Percentiles rank a stretch among this genome's conserved stretches.
Evolutionary conservation across 2,113 vertebrate genomes (phyloP).

Genomic region (Herpailurus yagouaroundi): DNA sequence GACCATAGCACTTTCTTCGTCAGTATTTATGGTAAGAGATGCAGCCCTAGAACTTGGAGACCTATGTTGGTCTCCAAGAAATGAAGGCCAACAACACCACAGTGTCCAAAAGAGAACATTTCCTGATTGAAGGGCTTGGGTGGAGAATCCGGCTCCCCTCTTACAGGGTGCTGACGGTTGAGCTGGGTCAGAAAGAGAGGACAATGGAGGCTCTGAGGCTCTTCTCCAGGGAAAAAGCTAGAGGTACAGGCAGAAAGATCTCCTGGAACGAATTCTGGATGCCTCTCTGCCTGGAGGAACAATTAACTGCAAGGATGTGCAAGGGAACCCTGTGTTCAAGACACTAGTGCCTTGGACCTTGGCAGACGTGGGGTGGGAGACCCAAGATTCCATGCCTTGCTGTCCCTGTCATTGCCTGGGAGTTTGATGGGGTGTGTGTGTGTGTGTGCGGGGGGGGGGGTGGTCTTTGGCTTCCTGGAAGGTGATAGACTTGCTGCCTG

Average conservation of each 20-base stretch:
- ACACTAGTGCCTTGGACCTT: not conserved
- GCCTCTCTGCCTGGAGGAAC: not conserved
- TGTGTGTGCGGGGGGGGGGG: not conserved
- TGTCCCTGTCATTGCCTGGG: not conserved
- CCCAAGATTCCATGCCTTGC: not conserved
- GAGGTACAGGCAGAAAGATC: no score
- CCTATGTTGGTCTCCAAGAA: not conserved
- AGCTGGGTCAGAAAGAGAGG: not conserved
- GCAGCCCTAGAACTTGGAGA: not conserved
- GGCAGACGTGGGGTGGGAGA: not conserved
- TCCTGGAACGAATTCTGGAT: not conserved
- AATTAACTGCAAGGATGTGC: not conserved
- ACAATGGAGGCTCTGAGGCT: not conserved
- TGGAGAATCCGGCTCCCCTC: accelerated
- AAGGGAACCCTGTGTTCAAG: not conserved
- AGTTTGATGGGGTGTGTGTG: not conserved
- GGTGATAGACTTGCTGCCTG: not conserved
- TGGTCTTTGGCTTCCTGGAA: not conserved
- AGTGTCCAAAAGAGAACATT: not conserved
- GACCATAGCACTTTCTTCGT: no score
- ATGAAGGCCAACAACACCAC: not conserved
- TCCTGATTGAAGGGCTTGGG: not conserved
- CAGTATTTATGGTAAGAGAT: not conserved
- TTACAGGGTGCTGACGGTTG: no score
- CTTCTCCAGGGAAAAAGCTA: no score